phyloP scores from a whole-genome alignment of 2,888 invertebrate genomes.

The Eugnorisma glareosa region DNA sequence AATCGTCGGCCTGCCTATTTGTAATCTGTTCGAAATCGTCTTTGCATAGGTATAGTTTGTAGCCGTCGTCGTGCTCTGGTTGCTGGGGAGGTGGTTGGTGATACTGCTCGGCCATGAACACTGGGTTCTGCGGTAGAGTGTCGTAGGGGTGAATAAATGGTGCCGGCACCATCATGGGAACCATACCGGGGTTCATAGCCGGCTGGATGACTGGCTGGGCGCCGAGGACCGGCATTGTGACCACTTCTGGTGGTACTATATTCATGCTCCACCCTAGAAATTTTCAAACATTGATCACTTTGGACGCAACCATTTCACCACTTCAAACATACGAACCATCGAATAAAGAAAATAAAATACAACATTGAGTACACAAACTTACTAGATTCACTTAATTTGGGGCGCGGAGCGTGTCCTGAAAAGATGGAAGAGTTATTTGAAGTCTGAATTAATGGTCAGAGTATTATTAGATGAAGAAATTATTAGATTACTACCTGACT shows the following conservation, averaged over 20 bases:
- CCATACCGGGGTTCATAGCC: slow-evolving; percentile 46
- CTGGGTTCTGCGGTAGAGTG: slow-evolving; percentile 34
- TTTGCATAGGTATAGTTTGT: slow-evolving; percentile 82
- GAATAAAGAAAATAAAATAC: slow-evolving; percentile 12
- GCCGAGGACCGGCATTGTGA: slow-evolving; percentile 58
- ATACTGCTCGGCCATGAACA: slow-evolving; percentile 25
- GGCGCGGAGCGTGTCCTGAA: slow-evolving; percentile 57
- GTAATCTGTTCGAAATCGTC: slow-evolving; percentile 82
- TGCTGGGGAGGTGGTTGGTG: slow-evolving; percentile 16
- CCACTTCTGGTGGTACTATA: slow-evolving; percentile 67
- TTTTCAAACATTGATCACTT: slow-evolving; percentile 42
- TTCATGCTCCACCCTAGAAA: slow-evolving; percentile 80
- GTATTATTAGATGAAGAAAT: neutral
- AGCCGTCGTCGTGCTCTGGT: slow-evolving; percentile 54
- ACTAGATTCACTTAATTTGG: slow-evolving; percentile 60
- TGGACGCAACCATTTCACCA: slow-evolving; percentile 1
- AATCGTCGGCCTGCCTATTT: slow-evolving; percentile 72
- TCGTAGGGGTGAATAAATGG: slow-evolving; percentile 55
- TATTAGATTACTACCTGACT: slow-evolving; percentile 62
- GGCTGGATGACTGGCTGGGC: slow-evolving; percentile 25
- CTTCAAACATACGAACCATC: neutral
- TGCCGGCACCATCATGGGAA: slow-evolving; percentile 63
- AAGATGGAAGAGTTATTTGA: slow-evolving; percentile 55
- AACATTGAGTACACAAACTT: slow-evolving; percentile 50
- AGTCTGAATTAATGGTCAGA: slow-evolving; percentile 9